phyloP scores from a whole-genome alignment of 2,888 invertebrate species.

The Junonia oenone region DNA sequence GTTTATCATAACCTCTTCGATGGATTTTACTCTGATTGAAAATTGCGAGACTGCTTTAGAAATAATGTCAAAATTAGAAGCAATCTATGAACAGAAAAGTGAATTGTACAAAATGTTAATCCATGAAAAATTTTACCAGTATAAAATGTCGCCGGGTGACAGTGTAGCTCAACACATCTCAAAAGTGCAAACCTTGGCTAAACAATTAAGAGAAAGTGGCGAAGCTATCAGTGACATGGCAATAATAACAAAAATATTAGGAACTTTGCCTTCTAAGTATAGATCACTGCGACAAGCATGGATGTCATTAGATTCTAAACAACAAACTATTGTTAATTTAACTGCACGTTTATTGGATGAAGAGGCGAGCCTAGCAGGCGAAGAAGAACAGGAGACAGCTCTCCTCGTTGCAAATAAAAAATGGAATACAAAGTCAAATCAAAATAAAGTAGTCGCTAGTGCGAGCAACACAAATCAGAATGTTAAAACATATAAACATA shows the following conservation, averaged over 20 bases:
- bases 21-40: slow-evolving; percentile 30
- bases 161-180: slow-evolving; percentile 33
- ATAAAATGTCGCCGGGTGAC: slow-evolving; percentile 28
- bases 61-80: slow-evolving; percentile 30
- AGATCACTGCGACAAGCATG: slow-evolving; percentile 33
- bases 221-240: slow-evolving; percentile 35
- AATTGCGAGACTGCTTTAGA: slow-evolving; percentile 31
- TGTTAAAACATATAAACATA: slow-evolving; percentile 20
- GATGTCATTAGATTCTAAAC: slow-evolving; percentile 30
- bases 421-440: slow-evolving; percentile 23
- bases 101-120: slow-evolving; percentile 30
- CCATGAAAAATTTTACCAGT: slow-evolving; percentile 29
- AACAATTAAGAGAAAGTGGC: slow-evolving; percentile 33
- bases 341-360: slow-evolving; percentile 32
- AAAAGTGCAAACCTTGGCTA: slow-evolving; percentile 32
- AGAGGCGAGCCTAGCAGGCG: slow-evolving; percentile 17
- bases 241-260: slow-evolving; percentile 35
- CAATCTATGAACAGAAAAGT: slow-evolving; percentile 29
- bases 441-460: neutral
- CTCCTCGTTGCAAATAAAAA: slow-evolving; percentile 4
- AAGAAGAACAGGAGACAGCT: neutral
- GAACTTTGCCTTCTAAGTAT: slow-evolving; percentile 30
- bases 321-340: slow-evolving; percentile 28
- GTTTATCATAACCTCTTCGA: slow-evolving; percentile 22
- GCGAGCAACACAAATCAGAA: neutral